Evolutionary conservation across 1,140 invertebrate species (phyloP).

Genomic region (Ptiloglossa arizonensis): DNA sequence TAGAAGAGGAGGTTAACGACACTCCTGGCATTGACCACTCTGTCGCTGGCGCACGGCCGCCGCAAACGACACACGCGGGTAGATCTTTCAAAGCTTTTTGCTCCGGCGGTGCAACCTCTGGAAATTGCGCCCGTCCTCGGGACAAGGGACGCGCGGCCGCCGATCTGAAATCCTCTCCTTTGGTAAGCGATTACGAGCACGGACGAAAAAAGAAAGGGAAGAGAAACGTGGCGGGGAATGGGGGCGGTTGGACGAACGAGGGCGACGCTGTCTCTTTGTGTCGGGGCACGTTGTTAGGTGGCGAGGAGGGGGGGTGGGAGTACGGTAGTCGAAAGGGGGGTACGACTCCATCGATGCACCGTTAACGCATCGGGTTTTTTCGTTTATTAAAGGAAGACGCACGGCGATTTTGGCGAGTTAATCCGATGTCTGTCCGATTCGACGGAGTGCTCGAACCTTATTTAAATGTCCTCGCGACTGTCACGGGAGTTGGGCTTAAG

Average conservation of each 20-base stretch:
- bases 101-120: constrained; percentile 34
- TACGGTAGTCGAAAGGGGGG: too few relatives aligned
- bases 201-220: neutral
- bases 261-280: neutral
- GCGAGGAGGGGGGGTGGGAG: too few relatives aligned
- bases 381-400: too few relatives aligned
- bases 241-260: neutral
- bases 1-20: constrained; percentile 49
- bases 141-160: neutral
- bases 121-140: constrained; percentile 40
- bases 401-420: constrained; percentile 8
- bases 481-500: neutral
- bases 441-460: constrained; percentile 33
- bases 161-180: constrained; percentile 33
- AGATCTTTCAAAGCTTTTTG: constrained; percentile 51
- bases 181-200: constrained; percentile 17
- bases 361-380: neutral
- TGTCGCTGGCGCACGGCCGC: constrained; percentile 37
- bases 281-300: neutral
- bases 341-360: neutral
- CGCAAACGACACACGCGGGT: constrained; percentile 50
- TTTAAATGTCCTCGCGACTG: constrained; percentile 43
- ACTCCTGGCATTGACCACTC: constrained; percentile 56
- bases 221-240: too few relatives aligned
- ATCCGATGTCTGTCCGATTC: constrained; percentile 19